Conservation (phyloP, 2,113 vertebrate genomes). For the Harpagus bidentatus region DNA sequence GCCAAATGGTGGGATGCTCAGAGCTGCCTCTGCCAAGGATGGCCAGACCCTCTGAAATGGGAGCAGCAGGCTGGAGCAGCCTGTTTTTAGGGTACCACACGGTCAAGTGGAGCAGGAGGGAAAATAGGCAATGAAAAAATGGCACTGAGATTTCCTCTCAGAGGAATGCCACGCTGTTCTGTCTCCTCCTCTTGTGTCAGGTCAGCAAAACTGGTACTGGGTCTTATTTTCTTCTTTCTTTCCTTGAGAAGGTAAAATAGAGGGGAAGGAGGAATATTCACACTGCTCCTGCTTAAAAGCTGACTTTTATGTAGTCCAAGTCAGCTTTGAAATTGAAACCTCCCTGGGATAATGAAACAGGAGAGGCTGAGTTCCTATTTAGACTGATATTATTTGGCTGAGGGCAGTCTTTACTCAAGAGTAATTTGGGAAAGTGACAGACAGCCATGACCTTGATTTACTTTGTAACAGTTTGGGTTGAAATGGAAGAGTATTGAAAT, state of each 20-base stretch:
- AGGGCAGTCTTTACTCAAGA: constrained; percentile 36
- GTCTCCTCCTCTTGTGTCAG: neutral
- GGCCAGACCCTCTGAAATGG: neutral
- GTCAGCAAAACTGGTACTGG: neutral
- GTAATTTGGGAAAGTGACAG: constrained; percentile 24
- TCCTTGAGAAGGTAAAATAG: constrained; percentile 3
- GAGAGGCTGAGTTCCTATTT: constrained; percentile 31
- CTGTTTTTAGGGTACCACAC: neutral
- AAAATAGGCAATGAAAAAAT: neutral
- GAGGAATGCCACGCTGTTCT: neutral
- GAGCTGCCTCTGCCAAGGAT: fast-evolving
- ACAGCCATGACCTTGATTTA: constrained; percentile 5
- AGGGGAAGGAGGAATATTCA: neutral
- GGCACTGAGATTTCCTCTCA: neutral
- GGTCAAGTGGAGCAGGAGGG: neutral
- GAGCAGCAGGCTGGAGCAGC: neutral
- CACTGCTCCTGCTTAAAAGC: constrained; percentile 17
- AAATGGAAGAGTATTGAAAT: constrained; percentile 1
- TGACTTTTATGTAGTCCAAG: constrained; percentile 53
- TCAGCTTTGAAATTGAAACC: constrained; percentile 54
- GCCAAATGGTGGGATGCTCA: neutral
- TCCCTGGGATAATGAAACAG: constrained; percentile 42
- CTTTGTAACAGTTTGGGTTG: neutral
- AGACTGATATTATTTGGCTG: constrained; percentile 21
- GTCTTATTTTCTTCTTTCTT: constrained; percentile 20